Base-by-base conservation (phyloP, 2,888 invertebrate species). In the Disparrhopalites patrizii region DNA sequence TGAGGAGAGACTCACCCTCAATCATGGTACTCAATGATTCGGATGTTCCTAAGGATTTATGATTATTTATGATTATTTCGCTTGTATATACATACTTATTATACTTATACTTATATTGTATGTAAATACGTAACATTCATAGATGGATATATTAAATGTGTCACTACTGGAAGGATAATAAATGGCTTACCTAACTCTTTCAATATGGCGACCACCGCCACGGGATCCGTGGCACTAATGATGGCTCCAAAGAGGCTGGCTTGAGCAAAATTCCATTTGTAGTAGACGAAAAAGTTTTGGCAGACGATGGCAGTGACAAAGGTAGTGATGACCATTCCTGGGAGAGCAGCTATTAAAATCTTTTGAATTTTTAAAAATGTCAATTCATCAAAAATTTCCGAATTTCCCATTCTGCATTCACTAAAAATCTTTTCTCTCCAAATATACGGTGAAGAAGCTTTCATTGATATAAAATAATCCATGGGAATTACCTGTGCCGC, bases 221-320 rank as follows among this genome's bases (percentile, higher is more conserved):
- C 80, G 1, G 81, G 81, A 72, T 81, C 82, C 0, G 81, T 81
- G n/a, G 81, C 81, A 67, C 79, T 79, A 18, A 81, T 76, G 28
- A 81, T 79, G 4, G 79, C 73, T 0, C 81, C 80, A 73, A 81
- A 81, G 66, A 81, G 75, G 64, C 79, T 72, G 2, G 79, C 77
- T 20, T 76, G 73, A 3, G 73, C 70, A 77, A 79, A 79, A 20
- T 73, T 68, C 81, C 81, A 81, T 13, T 75, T 63, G 62, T 78
- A 78, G 18, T 65, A 51, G 33, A 66, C 63, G 25, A 75, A 62
- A 28, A 75, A 75, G 23, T 65, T 67, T 30, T 68, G 64, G 23
- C 73, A 72, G 4, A 74, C 55, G 4, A 62, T 23, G 1, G 72
- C 75, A 0, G 74, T 75, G 13, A 71, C n/a, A 25, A 72, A 67